Base-by-base conservation (phyloP, 2,888 invertebrate genomes). In the Rhorus exstirpatorius region DNA sequence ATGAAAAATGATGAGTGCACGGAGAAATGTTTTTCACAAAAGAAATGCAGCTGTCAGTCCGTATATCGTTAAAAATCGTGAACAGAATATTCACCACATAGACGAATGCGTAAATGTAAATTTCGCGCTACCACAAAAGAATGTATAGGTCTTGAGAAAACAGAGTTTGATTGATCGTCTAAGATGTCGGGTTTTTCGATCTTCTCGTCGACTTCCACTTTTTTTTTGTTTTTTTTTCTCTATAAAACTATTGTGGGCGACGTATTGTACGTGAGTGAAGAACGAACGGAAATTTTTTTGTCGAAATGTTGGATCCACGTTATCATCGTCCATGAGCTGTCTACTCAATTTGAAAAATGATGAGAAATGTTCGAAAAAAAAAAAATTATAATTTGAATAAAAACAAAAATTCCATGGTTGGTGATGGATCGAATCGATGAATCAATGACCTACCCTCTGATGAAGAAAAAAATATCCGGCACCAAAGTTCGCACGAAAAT, bases 11-110 rank as follows among this genome's bases (percentile, higher is more conserved):
- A 31, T 31, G 31, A 31, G 31, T 31, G 31, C 2, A 31, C 31
- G 6, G 31, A 6, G 6, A 31, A 31, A 31, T 49, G 17, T 19
- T 55, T 14, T 19, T 49, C 19, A 1, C 0, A 4, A 26, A 55
- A 24, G n/a, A 55, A 55, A 55, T 12, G 26, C 55, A 55, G 24
- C 24, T 14, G 26, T 55, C 55, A 55, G 26, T 55, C 55, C n/a
- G 7, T 3, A 26, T 26, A 12, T 26, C 14, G 55, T 55, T 24
- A 55, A 55, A 26, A 24, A 55, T 55, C 26, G 26, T 26, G 55
- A n/a, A 55, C 53, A 7, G 31, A n/a, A n/a, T n/a, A n/a, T n/a
- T n/a, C n/a, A n/a, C n/a, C n/a, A n/a, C 17, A 17, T 26, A 58
- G 1, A 17, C 14, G 46, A 17, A 35, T 17, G 58, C 8, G 12